These are phyloP conservation scores for Hypselothyrea guttata DNA, from an alignment of 2,888 invertebrate genomes.

Conservation along the genomic window DNA sequence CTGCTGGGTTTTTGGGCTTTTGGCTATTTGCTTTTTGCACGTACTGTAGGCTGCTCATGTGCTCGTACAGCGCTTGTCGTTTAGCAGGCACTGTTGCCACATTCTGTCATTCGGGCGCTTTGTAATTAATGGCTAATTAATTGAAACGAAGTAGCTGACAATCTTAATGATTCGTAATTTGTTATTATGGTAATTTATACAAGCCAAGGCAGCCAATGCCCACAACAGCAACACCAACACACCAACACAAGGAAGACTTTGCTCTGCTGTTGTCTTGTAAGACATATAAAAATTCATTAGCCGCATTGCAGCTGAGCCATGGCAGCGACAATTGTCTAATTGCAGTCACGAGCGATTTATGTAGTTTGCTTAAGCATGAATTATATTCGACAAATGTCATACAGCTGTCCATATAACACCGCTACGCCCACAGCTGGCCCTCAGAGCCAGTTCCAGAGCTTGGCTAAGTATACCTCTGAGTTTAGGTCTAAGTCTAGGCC, in stretches of 20 bases:
- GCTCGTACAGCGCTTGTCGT: conserved; percentile 71
- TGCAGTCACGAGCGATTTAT: conserved; percentile 79
- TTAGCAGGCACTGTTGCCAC: conserved; percentile 64
- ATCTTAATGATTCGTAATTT: conserved; percentile 79
- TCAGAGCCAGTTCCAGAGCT: conserved; percentile 43
- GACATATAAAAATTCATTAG: conserved; percentile 77
- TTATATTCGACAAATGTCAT: conserved; percentile 34
- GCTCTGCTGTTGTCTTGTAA: conserved; percentile 67
- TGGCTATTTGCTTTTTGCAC: neutral
- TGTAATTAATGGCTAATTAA: conserved; percentile 78
- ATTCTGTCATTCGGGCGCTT: conserved; percentile 76
- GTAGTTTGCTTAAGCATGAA: conserved; percentile 64
- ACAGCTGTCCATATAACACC: conserved; percentile 16
- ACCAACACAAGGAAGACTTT: conserved; percentile 66
- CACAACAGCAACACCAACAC: conserved; percentile 53
- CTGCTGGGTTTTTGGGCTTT: conserved; percentile 42
- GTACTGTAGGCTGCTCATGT: conserved; percentile 43
- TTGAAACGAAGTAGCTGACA: conserved; percentile 79
- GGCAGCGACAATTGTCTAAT: conserved; percentile 76
- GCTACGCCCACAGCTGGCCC: conserved; percentile 59
- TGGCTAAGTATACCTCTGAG: too few relatives aligned
- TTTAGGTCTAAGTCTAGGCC: conserved; percentile 25
- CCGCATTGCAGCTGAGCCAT: conserved; percentile 63
- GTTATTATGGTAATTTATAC: conserved; percentile 80
- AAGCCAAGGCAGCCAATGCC: conserved; percentile 57